phyloP scores from a whole-genome alignment of 2,888 invertebrate species.

The Limnephilus rhombicus region DNA sequence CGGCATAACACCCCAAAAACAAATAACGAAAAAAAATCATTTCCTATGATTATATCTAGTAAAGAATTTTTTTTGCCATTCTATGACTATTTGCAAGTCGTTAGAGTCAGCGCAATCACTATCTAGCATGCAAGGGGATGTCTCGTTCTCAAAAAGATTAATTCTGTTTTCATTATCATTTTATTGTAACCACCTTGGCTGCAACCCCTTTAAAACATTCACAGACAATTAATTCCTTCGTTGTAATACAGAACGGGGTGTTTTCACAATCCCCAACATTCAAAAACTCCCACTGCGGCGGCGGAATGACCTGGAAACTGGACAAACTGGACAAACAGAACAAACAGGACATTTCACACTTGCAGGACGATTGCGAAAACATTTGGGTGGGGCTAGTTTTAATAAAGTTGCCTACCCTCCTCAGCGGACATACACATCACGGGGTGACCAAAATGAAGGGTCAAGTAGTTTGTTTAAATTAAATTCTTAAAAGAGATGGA shows the following conservation, averaged over 20 bases:
- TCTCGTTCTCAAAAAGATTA: neutral
- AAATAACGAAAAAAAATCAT: too few relatives aligned
- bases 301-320: neutral
- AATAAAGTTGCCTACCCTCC: conserved; percentile 55
- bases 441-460: neutral
- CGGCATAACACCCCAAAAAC: too few relatives aligned
- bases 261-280: neutral
- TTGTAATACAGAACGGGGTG: neutral
- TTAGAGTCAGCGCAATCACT: neutral
- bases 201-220: neutral
- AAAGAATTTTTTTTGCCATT: neutral
- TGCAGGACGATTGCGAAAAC: neutral
- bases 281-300: neutral
- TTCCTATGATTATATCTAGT: too few relatives aligned
- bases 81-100: neutral
- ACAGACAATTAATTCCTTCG: neutral
- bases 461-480: neutral
- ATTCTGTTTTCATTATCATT: neutral
- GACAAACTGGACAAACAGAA: neutral
- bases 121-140: neutral
- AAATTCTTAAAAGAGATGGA: neutral
- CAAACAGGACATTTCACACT: neutral
- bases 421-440: neutral
- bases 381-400: conserved; percentile 55
- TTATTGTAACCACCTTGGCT: neutral